Percentiles rank a stretch among this genome's conserved stretches.
Evolutionary conservation across 2,113 vertebrate genomes (phyloP).

Genomic region (Tamias sibiricus): DNA sequence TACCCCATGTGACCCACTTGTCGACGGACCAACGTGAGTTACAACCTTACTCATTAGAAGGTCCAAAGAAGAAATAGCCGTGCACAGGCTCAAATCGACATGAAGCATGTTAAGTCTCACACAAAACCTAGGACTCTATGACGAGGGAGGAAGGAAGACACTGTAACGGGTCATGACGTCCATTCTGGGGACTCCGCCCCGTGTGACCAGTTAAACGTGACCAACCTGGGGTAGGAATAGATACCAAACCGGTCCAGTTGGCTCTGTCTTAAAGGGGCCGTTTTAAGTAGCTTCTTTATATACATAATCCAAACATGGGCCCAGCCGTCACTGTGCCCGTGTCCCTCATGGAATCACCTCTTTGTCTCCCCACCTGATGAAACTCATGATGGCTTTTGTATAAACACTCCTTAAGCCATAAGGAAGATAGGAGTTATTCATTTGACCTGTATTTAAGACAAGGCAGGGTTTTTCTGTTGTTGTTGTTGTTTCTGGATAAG

Average conservation of each 20-base stretch:
- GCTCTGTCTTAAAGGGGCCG: neutral
- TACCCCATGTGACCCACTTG: neutral
- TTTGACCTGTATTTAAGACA: neutral
- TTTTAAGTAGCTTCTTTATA: neutral
- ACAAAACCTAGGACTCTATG: neutral
- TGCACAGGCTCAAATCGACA: neutral
- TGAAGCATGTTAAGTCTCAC: neutral
- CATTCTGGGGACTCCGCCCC: too few species aligned
- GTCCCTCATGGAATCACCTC: neutral
- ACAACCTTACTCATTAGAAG: neutral
- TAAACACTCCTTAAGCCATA: neutral
- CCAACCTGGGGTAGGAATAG: neutral
- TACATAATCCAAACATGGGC: neutral
- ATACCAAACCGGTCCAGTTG: neutral
- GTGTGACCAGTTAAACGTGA: too few species aligned
- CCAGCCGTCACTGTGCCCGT: neutral
- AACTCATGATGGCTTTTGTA: neutral
- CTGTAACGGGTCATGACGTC: fast-evolving
- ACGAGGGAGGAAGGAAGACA: neutral
- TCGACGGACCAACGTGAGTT: fast-evolving
- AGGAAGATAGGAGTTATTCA: neutral
- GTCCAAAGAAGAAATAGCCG: neutral
- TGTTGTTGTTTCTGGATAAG: neutral
- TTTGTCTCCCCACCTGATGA: neutral
- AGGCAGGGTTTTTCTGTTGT: neutral